Evolutionary conservation across 30 jellyfish, hydroid and myxozoan species (phyloP).

Genomic region (Aurelia sp.): DNA sequence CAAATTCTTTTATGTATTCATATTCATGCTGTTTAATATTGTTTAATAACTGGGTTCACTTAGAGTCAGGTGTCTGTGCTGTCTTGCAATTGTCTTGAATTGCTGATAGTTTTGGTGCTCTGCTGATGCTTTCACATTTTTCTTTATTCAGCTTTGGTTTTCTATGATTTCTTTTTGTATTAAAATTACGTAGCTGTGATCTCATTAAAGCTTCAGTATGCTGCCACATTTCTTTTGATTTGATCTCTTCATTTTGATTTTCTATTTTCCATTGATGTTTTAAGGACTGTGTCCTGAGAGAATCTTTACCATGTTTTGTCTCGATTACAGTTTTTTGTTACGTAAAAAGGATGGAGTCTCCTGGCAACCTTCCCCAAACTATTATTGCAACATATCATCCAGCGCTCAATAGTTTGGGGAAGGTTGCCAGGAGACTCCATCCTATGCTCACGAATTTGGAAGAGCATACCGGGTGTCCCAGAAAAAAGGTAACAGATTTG

Average conservation of each 20-base stretch:
- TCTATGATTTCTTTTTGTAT: not conserved
- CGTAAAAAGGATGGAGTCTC: no score
- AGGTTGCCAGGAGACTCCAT: no score
- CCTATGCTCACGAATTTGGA: no score
- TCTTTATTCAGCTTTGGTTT: not conserved
- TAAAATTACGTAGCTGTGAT: not conserved
- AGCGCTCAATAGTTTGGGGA: no score
- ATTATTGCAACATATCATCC: no score
- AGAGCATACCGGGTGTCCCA: no score
- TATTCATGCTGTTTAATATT: not conserved
- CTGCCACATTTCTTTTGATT: conserved; percentile 10
- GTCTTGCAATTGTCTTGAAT: not conserved
- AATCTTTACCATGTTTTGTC: no score
- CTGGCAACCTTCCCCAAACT: no score
- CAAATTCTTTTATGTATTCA: conserved; percentile 9
- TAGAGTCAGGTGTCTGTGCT: not conserved
- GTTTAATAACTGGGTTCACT: not conserved
- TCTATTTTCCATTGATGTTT: not conserved
- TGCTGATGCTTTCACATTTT: not conserved
- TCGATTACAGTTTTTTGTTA: no score
- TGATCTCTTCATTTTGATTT: not conserved
- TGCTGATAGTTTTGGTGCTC: not conserved
- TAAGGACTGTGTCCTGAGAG: no score
- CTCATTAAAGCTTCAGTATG: conserved; percentile 3
- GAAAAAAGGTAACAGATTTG: no score